Base-by-base conservation (phyloP, 2,888 invertebrate species). In the Mythimna lalbum region DNA sequence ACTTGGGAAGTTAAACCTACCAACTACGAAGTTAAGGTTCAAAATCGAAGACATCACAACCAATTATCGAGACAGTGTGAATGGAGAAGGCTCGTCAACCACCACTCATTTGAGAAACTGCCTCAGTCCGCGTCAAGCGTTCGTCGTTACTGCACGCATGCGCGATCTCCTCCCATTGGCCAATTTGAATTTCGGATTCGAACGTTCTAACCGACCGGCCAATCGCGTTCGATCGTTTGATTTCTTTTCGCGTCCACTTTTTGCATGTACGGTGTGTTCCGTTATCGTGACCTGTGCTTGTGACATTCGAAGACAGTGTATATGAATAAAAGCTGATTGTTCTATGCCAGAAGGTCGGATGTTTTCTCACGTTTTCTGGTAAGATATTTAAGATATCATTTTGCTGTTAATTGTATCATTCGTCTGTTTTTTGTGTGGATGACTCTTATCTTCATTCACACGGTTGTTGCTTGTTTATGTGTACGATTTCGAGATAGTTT, bases 201-300 rank as follows among this genome's bases (percentile, higher is more conserved):
- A 87, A 86, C 91, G 91, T 92, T 91, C 88, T 85, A 88, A 81
- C 80, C 84, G 90, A 90, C 88, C 89, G 90, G 89, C 93, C 93
- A 94, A 94, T 94, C 92, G 92, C 91, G 90, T 91, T 92, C 90
- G 90, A 92, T 92, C 88, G 91, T 91, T 92, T 92, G 92, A 93
- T 93, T 93, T 93, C 91, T 93, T 94, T 91, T 92, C 89, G 90
- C 90, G 90, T 90, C 87, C 87, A 89, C 88, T 90, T 92, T 92
- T 91, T 90, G 88, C 89, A 90, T 90, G 78, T 90, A 91, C 88
- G 87, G 90, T 90, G 92, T 92, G 91, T 92, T 90, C 91, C 91
- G 91, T 93, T 93, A 90, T 86, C 86, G 93, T 91, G 91, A 83
- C 74, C 86, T 90, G 91, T 93, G 92, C 88, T 89, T 91, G 93